Conservation (phyloP, 2,888 invertebrate species). For the Pterobdella sp. region DNA sequence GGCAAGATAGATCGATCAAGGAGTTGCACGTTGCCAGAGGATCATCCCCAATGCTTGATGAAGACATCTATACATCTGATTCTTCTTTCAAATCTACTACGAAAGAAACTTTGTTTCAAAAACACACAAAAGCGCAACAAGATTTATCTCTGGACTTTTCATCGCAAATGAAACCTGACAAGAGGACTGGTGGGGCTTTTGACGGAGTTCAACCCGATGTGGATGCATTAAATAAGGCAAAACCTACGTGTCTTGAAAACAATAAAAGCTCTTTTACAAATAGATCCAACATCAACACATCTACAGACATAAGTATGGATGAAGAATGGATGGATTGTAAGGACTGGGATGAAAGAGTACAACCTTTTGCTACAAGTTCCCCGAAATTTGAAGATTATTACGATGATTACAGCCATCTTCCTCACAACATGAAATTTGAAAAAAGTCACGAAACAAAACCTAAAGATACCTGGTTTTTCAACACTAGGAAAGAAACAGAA, state of each 20-base stretch:
- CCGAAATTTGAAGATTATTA: slow-evolving; percentile 19
- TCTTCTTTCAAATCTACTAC: too few relatives aligned
- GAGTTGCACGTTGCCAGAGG: background rate
- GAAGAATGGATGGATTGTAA: background rate
- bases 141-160: too few relatives aligned
- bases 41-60: too few relatives aligned
- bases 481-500: background rate
- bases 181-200: too few relatives aligned
- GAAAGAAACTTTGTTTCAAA: too few relatives aligned
- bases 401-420: slow-evolving; percentile 11
- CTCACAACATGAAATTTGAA: slow-evolving; percentile 1
- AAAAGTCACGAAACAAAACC: background rate
- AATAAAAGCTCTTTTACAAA: too few relatives aligned
- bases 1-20: background rate
- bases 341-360: background rate
- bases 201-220: too few relatives aligned
- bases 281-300: background rate
- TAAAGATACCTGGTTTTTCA: background rate
- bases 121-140: too few relatives aligned
- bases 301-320: background rate
- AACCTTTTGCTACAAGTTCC: slow-evolving; percentile 23
- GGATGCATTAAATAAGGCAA: too few relatives aligned
- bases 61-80: too few relatives aligned
- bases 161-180: too few relatives aligned
- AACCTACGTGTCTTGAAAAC: too few relatives aligned